These are phyloP conservation scores for Gallinago media DNA, from an alignment of 2,113 vertebrate genomes.

Conservation along the genomic window DNA sequence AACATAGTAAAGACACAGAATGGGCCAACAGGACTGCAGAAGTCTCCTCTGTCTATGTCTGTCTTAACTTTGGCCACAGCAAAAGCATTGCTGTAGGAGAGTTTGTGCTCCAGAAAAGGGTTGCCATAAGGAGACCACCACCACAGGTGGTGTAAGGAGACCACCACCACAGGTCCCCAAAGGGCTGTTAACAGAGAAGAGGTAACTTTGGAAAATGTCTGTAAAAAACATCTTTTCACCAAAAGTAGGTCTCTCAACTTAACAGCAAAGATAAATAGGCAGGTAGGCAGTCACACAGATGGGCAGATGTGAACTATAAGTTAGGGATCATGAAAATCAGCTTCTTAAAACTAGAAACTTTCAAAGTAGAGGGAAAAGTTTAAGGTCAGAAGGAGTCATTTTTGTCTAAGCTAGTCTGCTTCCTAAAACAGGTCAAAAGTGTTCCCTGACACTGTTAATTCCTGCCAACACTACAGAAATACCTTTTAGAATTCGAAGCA, in stretches of 20 bases:
- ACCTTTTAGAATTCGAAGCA: neutral
- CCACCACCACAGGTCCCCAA: fast-evolving
- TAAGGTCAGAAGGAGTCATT: neutral
- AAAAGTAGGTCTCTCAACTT: neutral
- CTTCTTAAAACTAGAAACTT: neutral
- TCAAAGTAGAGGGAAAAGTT: neutral
- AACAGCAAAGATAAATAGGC: neutral
- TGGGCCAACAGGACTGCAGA: neutral
- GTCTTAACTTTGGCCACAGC: neutral
- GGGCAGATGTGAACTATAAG: neutral
- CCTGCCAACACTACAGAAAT: neutral
- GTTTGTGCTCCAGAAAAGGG: neutral
- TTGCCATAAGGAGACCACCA: neutral
- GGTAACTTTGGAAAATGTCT: neutral
- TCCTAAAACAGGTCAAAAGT: neutral
- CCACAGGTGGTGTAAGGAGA: neutral
- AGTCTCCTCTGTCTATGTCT: neutral
- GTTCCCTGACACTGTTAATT: neutral
- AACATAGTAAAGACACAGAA: neutral
- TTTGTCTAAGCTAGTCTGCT: neutral
- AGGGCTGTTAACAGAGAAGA: neutral
- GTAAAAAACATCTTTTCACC: neutral
- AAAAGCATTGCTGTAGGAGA: neutral
- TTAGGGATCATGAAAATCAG: neutral
- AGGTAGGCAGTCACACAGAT: neutral